Percentiles rank a stretch among this genome's conserved stretches.
Evolutionary conservation across 1,140 invertebrate genomes (phyloP).

Genomic region (Halyomorpha halys): DNA sequence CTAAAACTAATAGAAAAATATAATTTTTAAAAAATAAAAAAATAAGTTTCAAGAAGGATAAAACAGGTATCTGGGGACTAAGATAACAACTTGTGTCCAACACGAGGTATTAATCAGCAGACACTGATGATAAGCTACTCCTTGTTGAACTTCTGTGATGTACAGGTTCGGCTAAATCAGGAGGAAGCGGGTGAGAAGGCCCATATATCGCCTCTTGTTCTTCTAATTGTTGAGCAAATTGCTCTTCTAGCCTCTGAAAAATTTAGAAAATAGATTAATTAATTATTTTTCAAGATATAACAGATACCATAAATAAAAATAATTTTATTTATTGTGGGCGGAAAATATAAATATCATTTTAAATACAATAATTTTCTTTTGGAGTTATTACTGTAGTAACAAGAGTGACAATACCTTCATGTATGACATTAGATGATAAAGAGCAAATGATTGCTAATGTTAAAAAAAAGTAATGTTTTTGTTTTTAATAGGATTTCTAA

Average conservation of each 20-base stretch:
- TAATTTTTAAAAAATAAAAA: conserved; percentile 5
- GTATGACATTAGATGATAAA: too few species aligned
- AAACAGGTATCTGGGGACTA: conserved; percentile 2
- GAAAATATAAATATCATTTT: too few species aligned
- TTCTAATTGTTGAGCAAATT: conserved; percentile 68
- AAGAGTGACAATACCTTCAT: too few species aligned
- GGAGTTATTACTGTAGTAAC: too few species aligned
- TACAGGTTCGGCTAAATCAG: conserved; percentile 48
- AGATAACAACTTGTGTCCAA: not conserved
- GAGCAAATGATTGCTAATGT: too few species aligned
- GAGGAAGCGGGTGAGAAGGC: conserved; percentile 45
- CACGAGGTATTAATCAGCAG: conserved; percentile 40
- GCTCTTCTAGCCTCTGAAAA: conserved; percentile 71
- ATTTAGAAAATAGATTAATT: not conserved
- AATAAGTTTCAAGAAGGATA: not conserved
- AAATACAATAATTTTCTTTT: too few species aligned
- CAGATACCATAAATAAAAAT: not conserved
- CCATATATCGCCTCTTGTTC: conserved; percentile 72
- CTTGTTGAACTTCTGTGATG: conserved; percentile 50
- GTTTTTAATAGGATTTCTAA: too few species aligned
- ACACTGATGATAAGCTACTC: conserved; percentile 57
- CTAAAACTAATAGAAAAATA: conserved; percentile 10
- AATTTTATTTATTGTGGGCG: too few species aligned
- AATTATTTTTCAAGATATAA: too few species aligned
- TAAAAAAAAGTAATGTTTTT: too few species aligned